Percentiles rank a stretch among this genome's conserved stretches.
These are phyloP conservation scores for Gisinianus flammeolus DNA, from an alignment of 2,888 invertebrate genomes.

Conservation along the genomic window DNA sequence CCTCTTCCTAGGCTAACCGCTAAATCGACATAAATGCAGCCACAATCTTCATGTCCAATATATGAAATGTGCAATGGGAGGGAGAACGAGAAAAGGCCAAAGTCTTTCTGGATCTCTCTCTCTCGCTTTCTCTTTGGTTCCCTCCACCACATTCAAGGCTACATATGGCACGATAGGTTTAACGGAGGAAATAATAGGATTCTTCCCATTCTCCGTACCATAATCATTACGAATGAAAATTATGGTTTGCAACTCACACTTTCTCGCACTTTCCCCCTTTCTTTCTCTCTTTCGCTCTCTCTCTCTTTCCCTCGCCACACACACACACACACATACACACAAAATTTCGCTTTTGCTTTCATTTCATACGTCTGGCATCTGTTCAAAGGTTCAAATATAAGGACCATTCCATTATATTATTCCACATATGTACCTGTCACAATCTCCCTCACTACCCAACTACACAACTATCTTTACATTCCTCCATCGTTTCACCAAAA, in stretches of 20 bases:
- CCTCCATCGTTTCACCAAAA: not conserved
- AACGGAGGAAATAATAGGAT: slow-evolving; percentile 34
- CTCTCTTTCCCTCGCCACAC: no score
- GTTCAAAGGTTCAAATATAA: slow-evolving; percentile 22
- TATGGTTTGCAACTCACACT: slow-evolving; percentile 29
- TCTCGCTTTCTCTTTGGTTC: no score
- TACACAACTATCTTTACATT: not conserved
- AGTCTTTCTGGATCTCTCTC: not conserved
- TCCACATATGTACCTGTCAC: not conserved
- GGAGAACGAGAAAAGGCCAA: not conserved
- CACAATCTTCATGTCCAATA: slow-evolving; percentile 19
- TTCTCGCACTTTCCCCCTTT: not conserved
- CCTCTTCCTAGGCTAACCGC: slow-evolving; percentile 42
- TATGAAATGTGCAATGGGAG: slow-evolving; percentile 10
- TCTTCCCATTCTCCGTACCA: slow-evolving; percentile 23
- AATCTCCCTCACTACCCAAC: not conserved
- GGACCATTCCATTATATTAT: slow-evolving; percentile 1
- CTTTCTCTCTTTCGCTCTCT: no score
- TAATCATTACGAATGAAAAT: slow-evolving; percentile 34
- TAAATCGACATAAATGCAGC: slow-evolving; percentile 42
- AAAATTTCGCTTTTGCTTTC: not conserved
- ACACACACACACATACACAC: no score
- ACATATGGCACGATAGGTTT: slow-evolving; percentile 27
- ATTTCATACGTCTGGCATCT: slow-evolving; percentile 36
- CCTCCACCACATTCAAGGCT: not conserved